Conservation (phyloP, 2,888 invertebrate species). For the Tetragnatha montana region DNA sequence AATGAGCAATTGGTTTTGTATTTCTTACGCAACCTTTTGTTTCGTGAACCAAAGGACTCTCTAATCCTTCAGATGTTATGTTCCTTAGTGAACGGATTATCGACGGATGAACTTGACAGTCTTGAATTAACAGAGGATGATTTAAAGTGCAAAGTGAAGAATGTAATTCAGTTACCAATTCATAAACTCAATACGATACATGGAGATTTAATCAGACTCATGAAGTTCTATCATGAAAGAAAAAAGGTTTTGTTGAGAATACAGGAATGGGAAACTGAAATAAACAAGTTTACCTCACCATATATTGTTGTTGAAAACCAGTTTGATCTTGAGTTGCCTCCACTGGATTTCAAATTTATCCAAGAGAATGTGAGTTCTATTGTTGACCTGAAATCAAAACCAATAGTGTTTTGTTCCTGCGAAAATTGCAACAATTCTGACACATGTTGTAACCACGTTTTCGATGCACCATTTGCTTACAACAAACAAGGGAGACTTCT, state of each 20-base stretch:
- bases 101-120: conserved; percentile 1
- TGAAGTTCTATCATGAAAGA: conserved; percentile 77
- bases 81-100: neutral
- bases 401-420: conserved; percentile 90
- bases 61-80: conserved; percentile 30
- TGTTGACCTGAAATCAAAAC: conserved; percentile 83
- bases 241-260: conserved; percentile 81
- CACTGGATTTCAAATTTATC: conserved; percentile 88
- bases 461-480: conserved; percentile 83
- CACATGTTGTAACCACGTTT: conserved; percentile 81
- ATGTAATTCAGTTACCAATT: neutral
- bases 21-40: conserved; percentile 35
- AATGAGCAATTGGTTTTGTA: neutral
- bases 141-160: conserved; percentile 11
- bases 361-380: conserved; percentile 82
- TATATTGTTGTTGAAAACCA: conserved; percentile 85
- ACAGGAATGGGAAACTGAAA: conserved; percentile 84
- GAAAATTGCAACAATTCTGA: conserved; percentile 76
- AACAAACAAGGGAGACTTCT: conserved; percentile 81
- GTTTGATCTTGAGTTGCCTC: conserved; percentile 88
- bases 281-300: conserved; percentile 81
- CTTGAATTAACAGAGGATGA: conserved; percentile 10
- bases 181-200: neutral
- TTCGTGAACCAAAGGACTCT: conserved; percentile 33
- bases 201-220: neutral